Evolutionary conservation across 2,797 vertebrate genomes (phyloP).

Genomic region (Sciurus carolinensis): DNA sequence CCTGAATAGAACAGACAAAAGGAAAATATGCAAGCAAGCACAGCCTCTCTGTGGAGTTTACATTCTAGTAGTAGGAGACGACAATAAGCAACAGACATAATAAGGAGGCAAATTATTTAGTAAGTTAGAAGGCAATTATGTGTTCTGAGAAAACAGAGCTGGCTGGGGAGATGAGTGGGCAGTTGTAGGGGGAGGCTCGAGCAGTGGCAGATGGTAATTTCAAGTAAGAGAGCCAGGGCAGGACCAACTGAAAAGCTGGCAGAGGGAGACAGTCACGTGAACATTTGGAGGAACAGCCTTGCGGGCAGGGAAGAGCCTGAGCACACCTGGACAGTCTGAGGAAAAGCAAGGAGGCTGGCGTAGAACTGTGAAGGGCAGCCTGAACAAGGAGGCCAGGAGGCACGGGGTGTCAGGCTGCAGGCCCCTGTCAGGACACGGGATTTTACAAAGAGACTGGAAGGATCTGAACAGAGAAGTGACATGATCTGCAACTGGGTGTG

Average conservation of each 20-base stretch:
- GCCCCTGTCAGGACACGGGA: neutral
- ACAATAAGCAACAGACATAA: neutral
- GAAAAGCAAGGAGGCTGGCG: neutral
- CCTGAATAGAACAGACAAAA: neutral
- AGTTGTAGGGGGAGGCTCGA: neutral
- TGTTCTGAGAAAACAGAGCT: neutral
- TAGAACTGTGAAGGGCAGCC: rapidly evolving
- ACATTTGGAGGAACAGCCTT: neutral
- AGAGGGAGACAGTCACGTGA: rapidly evolving
- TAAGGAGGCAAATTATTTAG: neutral
- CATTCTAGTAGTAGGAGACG: neutral
- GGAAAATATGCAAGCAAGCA: neutral
- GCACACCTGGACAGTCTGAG: rapidly evolving
- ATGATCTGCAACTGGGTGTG: neutral
- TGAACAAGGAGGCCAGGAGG: neutral
- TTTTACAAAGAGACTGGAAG: neutral
- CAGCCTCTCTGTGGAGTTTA: neutral
- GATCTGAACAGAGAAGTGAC: neutral
- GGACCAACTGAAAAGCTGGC: neutral
- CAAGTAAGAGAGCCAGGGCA: neutral
- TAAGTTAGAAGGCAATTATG: neutral
- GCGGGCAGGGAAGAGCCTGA: too few relatives aligned
- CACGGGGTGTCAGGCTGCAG: neutral
- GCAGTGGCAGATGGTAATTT: neutral
- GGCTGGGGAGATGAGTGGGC: neutral